These are phyloP conservation scores for Petrocephalus sullivani DNA, from an alignment of 2,797 vertebrate species.

Conservation along the genomic window DNA sequence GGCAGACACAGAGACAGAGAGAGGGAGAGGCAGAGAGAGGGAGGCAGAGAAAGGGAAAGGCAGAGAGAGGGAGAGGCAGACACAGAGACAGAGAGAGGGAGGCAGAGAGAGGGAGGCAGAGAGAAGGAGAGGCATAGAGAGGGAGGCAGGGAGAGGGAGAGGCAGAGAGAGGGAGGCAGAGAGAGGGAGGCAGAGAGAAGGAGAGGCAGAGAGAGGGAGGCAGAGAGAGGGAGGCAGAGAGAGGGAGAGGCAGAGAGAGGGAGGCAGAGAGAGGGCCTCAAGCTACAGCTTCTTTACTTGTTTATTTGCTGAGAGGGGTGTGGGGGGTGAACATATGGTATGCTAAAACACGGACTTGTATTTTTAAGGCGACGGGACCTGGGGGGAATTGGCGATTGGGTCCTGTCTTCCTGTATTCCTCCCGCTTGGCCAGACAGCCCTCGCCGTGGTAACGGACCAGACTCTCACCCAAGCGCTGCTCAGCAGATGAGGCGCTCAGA, in stretches of 20 bases:
- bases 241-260: conserved; percentile 21
- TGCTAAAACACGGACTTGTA: conserved; percentile 74
- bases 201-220: not conserved
- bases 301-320: conserved; percentile 61
- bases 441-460: conserved; percentile 29
- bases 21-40: too few species aligned
- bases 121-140: too few species aligned
- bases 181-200: too few species aligned
- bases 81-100: too few species aligned
- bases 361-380: conserved; percentile 62
- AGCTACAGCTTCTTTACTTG: conserved; percentile 70
- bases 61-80: too few species aligned
- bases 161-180: too few species aligned
- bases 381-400: conserved; percentile 52
- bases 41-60: too few species aligned
- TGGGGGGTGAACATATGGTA: conserved; percentile 70
- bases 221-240: not conserved
- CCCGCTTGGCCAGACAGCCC: conserved; percentile 62
- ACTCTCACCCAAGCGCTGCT: conserved; percentile 36
- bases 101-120: too few species aligned
- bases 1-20: too few species aligned
- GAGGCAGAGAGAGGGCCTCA: conserved; percentile 56
- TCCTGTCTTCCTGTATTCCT: conserved; percentile 69
- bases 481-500: conserved; percentile 26
- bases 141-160: too few species aligned